Base-by-base conservation (phyloP, 2,888 invertebrate genomes). In the Stenodema calcarata region DNA sequence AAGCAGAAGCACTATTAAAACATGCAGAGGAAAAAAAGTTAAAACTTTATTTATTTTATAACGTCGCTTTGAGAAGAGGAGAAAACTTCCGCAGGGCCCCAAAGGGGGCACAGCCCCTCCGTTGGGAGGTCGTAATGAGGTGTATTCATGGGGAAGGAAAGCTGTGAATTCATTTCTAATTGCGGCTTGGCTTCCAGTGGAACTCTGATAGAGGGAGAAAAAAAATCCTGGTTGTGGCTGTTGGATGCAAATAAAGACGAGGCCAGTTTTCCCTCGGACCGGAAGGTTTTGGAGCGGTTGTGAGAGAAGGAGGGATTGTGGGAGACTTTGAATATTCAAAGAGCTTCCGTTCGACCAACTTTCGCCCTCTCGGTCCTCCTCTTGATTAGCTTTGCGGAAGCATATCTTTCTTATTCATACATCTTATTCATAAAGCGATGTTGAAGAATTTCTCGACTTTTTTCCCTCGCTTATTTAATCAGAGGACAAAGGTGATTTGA, bases 131-230 rank as follows among this genome's bases (percentile, higher is more conserved):
- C 47, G 80, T 80, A 80, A 80, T 80, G 80, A 80, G 80, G 80
- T 80, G 80, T 80, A 80, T 80, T 80, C 80, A 80, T 28, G 80
- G 80, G 54, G 54, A 78, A 80, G 41, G 80, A 50, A 80, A 80
- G 80, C 80, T 80, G 80, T 80, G 80, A 80, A 80, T 80, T 80
- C 80, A 80, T 80, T 80, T 80, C 80, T 80, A 80, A 80, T 80
- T 80, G 80, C 80, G 80, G 80, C 54, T 30, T 80, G 28, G 62
- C 62, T 62, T 62, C 62, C 62, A 18, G 54, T 23, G 2, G 14
- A 30, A 23, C 54, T 28, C 16, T 16, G 42, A 50, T 9, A 6
- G 54, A 80, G 28, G 42, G 41, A 23, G 18, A 18, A 42, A 76
- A 54, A 54, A 50, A 30, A 50, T 4, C 3, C 62, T 23, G 62